Base-by-base conservation (phyloP, 2,888 invertebrate species). In the Napeogenes sylphis region DNA sequence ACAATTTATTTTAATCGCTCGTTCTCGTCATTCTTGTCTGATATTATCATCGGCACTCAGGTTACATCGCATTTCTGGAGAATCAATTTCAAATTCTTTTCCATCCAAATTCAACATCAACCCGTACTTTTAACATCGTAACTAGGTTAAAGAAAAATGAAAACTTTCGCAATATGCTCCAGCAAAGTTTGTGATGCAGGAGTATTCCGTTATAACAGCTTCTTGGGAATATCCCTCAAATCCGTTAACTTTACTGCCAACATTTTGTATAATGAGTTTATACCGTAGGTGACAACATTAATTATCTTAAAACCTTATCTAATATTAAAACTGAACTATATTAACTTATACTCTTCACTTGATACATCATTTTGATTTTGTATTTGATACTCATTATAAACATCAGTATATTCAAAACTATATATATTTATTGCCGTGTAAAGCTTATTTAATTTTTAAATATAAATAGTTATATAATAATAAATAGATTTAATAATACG, bases 131-230 rank as follows among this genome's bases (percentile, higher is more conserved):
- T 75, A 74, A 77, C 75, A 75, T 80, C 76, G 75, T 84, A 86
- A 85, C 84, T 85, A 78, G 86, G 87, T 87, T 86, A 82, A 78
- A 81, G 82, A 84, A 86, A 86, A 86, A 87, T 84, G 81, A 78
- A 85, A 88, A 88, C 84, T 88, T 88, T 85, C 62, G 80, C 84
- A 88, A 88, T 87, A 87, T 84, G 81, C 77, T 74, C 73, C 73
- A 68, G 67, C 63, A 64, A 80, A 82, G 78, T 83, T 85, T 75
- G 70, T 73, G 72, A 79, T 80, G 80, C 79, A 77, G 75, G 71
- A 74, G 77, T 77, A 78, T 76, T 81, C 75, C 78, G 76, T 81
- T 81, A 83, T 79, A 82, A 77, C 77, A 76, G 57, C 57, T 58
- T 56, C 45, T 56, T 55, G 46, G 47, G 59, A 60, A 63, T 53